Evolutionary conservation across 2,113 vertebrate species (phyloP), one percentile per base, ranked within the genome.

Genomic region (Myrmophylax atrothorax): DNA sequence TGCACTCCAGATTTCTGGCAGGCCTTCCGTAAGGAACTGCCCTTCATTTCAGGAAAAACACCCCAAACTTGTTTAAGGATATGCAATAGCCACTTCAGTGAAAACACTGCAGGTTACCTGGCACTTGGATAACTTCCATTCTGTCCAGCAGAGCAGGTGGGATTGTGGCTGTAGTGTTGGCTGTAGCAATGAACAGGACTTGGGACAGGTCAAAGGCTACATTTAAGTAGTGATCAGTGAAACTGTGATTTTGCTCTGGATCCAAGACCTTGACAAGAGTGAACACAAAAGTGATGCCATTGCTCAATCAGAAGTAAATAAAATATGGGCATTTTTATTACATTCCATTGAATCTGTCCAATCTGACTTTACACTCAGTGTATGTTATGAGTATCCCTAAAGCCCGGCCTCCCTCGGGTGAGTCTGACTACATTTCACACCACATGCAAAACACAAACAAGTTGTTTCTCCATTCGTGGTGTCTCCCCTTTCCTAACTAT

Each of bases 181-280:
- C 99, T 2, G 99, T 99, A 59, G 99, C 99, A 50, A 99, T 99
- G 73, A 99, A 99, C 63, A 99, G 99, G 59, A 99, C 99, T 97
- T 99, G 99, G 46, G 99, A 99, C 90, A 99, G 98, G 97, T 99
- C 99, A 91, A 99, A 99, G 84, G 99, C 98, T 78, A 99, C 99
- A 5, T 99, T 99, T 33, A 99, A 98, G 96, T 99, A 99, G 96
- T 99, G 99, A 89, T 99, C 99, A 0, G 99, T 99, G 97, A 99
- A 99, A 97, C 98, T 98, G 97, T 99, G 99, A 95, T 99, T 99
- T 95, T 99, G 99, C 92, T 99, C 99, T 2, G 99, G 99, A 97
- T 99, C 99, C 96, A 99, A 95, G 62, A 99, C 99, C 99, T 99
- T 64, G 50, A 79, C 23, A 79, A 49, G 73, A 76, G 42, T 38